phyloP scores from a whole-genome alignment of 2,113 vertebrate species.

The Peromyscus polionotus region DNA sequence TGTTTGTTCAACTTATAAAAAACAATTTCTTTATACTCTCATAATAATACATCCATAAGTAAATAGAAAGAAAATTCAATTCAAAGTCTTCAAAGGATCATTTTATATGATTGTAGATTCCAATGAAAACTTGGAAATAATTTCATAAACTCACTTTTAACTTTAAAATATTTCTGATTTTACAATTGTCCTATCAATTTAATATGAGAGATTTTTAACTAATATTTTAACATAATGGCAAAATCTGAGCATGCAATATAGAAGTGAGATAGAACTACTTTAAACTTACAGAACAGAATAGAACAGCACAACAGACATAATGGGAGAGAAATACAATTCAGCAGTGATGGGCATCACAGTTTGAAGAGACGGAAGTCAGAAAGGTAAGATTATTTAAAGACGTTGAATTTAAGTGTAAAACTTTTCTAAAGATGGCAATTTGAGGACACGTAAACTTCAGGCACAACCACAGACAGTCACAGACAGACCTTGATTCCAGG shows the following conservation, averaged over 20 bases:
- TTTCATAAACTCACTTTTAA: constrained; percentile 55
- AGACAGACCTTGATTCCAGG: background rate
- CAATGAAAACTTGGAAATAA: background rate
- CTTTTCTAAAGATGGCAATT: background rate
- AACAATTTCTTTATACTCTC: constrained; percentile 41
- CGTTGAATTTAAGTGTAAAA: constrained; percentile 36
- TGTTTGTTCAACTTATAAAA: constrained; percentile 19
- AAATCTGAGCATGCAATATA: background rate
- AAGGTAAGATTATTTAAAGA: background rate
- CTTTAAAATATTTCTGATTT: constrained; percentile 39
- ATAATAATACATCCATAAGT: background rate
- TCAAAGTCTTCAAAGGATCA: constrained; percentile 19
- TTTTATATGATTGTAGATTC: constrained; percentile 6
- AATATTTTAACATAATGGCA: constrained; percentile 39
- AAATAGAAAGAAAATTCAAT: constrained; percentile 5
- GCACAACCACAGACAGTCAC: background rate
- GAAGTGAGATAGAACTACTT: background rate
- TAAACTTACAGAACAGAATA: background rate
- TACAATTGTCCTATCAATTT: constrained; percentile 12
- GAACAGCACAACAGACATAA: background rate
- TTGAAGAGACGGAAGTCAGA: background rate
- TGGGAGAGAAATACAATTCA: background rate
- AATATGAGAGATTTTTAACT: constrained; percentile 1
- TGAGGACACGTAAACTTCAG: background rate
- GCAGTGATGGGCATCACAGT: background rate